Percentiles rank a stretch among this genome's conserved stretches.
These are phyloP conservation scores for Drosophila pandora DNA, from an alignment of 1,140 invertebrate species.

Conservation along the genomic window DNA sequence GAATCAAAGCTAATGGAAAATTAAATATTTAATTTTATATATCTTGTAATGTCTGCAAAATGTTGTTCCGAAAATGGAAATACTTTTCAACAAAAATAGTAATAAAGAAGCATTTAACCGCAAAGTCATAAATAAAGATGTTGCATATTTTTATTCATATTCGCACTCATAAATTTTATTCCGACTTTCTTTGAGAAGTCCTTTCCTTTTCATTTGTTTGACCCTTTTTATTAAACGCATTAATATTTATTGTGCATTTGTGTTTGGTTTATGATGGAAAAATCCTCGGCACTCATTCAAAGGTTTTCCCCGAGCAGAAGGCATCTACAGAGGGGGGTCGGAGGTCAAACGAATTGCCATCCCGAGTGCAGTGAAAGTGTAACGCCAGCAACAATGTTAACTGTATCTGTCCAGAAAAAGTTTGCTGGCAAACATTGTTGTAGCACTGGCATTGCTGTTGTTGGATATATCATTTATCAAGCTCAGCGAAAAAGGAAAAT, in stretches of 20 bases:
- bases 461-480: constrained; percentile 73
- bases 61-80: background rate
- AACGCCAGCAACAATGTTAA: constrained; percentile 42
- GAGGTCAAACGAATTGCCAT: constrained; percentile 37
- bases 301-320: constrained; percentile 43
- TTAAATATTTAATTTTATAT: background rate
- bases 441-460: constrained; percentile 16
- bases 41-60: background rate
- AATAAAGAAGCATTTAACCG: no score
- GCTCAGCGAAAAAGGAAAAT: constrained; percentile 47
- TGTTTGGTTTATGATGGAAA: constrained; percentile 70
- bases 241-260: constrained; percentile 68
- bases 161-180: constrained; percentile 9
- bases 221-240: constrained; percentile 47
- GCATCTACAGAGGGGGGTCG: background rate
- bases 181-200: constrained; percentile 35
- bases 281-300: constrained; percentile 66
- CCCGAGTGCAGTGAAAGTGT: constrained; percentile 57
- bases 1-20: constrained; percentile 22
- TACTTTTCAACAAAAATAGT: no score
- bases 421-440: constrained; percentile 40
- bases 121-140: constrained; percentile 49
- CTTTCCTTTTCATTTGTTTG: constrained; percentile 58
- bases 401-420: constrained; percentile 57
- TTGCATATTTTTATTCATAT: constrained; percentile 6